phyloP scores from a whole-genome alignment of 2,113 vertebrate genomes.

The Procavia capensis region DNA sequence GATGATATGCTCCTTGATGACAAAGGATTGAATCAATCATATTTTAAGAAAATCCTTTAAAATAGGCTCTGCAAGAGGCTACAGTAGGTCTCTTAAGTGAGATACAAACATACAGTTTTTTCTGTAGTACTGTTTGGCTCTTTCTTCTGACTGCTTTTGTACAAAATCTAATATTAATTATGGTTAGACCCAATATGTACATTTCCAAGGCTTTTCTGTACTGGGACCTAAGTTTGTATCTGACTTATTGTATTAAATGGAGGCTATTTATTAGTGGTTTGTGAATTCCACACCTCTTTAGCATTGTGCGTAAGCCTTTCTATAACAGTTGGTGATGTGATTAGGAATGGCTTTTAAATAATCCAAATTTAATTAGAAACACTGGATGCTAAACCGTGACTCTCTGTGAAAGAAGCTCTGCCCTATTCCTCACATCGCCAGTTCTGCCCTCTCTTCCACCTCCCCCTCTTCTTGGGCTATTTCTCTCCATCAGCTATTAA shows the following conservation, averaged over 20 bases:
- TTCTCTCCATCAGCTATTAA: constrained; percentile 42
- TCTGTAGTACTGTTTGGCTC: neutral
- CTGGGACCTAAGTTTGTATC: neutral
- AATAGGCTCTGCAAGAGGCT: constrained; percentile 23
- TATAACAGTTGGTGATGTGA: constrained; percentile 45
- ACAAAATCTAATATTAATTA: neutral
- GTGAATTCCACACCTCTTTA: constrained; percentile 33
- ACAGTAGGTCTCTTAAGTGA: neutral
- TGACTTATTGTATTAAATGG: constrained; percentile 19
- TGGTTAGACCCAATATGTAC: neutral
- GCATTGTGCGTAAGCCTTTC: constrained; percentile 48
- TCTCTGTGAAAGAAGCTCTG: neutral
- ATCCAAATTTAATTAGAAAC: constrained; percentile 77
- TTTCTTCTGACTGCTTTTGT: neutral
- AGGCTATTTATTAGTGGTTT: constrained; percentile 29
- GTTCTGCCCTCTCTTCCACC: neutral
- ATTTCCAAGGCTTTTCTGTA: constrained; percentile 45
- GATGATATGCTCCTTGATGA: neutral
- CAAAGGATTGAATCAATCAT: neutral
- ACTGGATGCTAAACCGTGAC: constrained; percentile 36
- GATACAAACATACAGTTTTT: neutral
- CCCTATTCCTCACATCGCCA: neutral
- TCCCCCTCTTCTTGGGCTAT: neutral
- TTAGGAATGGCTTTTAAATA: constrained; percentile 61
- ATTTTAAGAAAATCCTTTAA: constrained; percentile 30